Conservation (phyloP, 2,888 invertebrate species). For the Sinelater perroti region DNA sequence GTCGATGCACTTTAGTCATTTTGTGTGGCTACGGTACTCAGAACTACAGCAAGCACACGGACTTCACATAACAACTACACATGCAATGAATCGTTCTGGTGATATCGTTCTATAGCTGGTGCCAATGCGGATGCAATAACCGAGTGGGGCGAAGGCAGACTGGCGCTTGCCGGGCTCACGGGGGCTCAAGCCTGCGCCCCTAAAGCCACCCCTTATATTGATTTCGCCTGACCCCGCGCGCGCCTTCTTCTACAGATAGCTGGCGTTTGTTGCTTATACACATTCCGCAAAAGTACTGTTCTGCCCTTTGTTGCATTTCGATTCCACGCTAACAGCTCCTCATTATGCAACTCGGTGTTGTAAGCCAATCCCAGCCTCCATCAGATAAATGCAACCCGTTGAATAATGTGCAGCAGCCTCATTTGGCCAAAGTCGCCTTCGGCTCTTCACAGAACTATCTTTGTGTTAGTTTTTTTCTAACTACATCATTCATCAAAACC, state of each 20-base stretch:
- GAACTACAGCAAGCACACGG: slow-evolving; percentile 27
- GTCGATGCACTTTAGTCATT: slow-evolving; percentile 26
- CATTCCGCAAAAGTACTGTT: slow-evolving; percentile 35
- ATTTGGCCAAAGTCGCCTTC: no score
- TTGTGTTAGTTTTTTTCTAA: no score
- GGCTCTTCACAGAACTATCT: no score
- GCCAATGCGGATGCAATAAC: slow-evolving; percentile 50
- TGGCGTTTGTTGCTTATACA: slow-evolving; percentile 51
- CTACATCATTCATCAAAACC: no score
- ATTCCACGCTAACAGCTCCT: slow-evolving; percentile 6
- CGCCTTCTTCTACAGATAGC: slow-evolving; percentile 44
- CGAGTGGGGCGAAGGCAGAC: slow-evolving; percentile 61
- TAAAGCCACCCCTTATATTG: slow-evolving; percentile 60
- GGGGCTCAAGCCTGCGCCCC: slow-evolving; percentile 64
- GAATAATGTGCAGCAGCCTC: no score
- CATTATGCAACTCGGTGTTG: no score
- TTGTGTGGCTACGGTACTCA: slow-evolving; percentile 22
- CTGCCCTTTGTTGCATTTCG: slow-evolving; percentile 23
- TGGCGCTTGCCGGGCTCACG: slow-evolving; percentile 62
- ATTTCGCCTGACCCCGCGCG: slow-evolving; percentile 57
- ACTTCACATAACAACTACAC: slow-evolving; percentile 36
- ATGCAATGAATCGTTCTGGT: slow-evolving; percentile 38
- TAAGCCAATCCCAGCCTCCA: no score
- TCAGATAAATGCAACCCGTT: no score
- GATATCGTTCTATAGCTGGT: slow-evolving; percentile 39